phyloP scores from a whole-genome alignment of 2,888 invertebrate genomes.

The Lithophane ornitopus region DNA sequence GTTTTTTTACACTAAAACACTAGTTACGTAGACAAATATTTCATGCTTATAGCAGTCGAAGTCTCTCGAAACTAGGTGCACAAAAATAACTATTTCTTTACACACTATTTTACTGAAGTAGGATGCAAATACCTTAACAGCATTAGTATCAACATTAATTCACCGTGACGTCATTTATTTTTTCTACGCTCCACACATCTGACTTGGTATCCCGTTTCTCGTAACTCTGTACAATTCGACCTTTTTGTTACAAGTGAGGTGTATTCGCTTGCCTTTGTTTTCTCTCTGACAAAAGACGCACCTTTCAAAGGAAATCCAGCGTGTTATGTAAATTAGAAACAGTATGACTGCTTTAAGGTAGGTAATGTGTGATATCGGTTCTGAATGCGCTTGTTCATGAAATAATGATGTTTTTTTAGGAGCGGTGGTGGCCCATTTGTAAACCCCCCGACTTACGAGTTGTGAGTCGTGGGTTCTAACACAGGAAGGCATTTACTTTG shows the following conservation, averaged over 20 bases:
- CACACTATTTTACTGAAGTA: not conserved
- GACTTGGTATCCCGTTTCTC: slow-evolving; percentile 72
- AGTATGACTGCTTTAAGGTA: slow-evolving; percentile 70
- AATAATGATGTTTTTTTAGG: slow-evolving; percentile 12
- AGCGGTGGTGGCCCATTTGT: no score
- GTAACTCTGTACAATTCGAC: slow-evolving; percentile 72
- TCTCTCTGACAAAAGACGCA: slow-evolving; percentile 83
- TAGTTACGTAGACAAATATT: not conserved
- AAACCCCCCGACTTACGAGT: no score
- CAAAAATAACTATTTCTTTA: not conserved
- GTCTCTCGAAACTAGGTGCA: not conserved
- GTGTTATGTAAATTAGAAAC: slow-evolving; percentile 85
- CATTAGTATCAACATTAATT: slow-evolving; percentile 13
- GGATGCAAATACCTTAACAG: not conserved
- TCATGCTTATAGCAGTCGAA: not conserved
- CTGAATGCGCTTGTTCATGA: slow-evolving; percentile 5
- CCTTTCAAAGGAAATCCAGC: slow-evolving; percentile 83
- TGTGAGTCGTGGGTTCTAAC: no score
- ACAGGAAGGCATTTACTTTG: no score
- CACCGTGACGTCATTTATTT: slow-evolving; percentile 12
- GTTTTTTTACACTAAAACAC: not conserved
- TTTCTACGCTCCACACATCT: slow-evolving; percentile 63
- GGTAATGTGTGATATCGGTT: slow-evolving; percentile 41
- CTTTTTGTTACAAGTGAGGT: slow-evolving; percentile 73
- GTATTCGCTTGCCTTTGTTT: slow-evolving; percentile 81